Evolutionary conservation across 2,797 vertebrate genomes (phyloP).

Genomic region (Ctenopoma kingsleyae): DNA sequence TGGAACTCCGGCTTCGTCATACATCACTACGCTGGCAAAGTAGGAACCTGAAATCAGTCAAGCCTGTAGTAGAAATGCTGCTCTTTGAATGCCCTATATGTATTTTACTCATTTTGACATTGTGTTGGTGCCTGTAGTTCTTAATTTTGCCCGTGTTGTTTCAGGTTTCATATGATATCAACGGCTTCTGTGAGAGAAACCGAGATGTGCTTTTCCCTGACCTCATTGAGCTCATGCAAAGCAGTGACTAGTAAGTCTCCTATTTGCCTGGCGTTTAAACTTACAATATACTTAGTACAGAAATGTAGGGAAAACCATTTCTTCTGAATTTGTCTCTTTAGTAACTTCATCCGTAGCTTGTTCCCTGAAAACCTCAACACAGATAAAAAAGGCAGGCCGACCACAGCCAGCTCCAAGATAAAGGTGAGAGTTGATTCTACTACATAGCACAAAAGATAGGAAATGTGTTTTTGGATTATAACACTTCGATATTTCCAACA

Average conservation of each 20-base stretch:
- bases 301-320: not conserved
- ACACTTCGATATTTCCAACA: conserved; percentile 59
- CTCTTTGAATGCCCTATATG: not conserved
- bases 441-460: not conserved
- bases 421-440: conserved; percentile 84
- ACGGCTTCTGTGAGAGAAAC: conserved; percentile 95
- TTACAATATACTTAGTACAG: accelerated
- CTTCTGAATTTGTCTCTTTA: conserved; percentile 61
- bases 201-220: conserved; percentile 95
- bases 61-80: not conserved
- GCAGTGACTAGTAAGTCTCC: conserved; percentile 92
- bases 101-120: not conserved
- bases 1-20: conserved; percentile 94
- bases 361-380: conserved; percentile 94
- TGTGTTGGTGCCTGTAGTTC: not conserved
- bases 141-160: not conserved
- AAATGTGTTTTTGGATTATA: not conserved
- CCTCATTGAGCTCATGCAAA: conserved; percentile 98
- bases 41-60: conserved; percentile 49
- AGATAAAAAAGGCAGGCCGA: conserved; percentile 94
- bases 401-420: conserved; percentile 93
- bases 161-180: conserved; percentile 94
- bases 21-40: conserved; percentile 98
- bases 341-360: conserved; percentile 90
- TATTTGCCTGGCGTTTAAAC: not conserved